Percentiles rank a stretch among this genome's conserved stretches.
phyloP scores from a whole-genome alignment of 2,113 vertebrate species.

The Microcebus lehilahytsara region DNA sequence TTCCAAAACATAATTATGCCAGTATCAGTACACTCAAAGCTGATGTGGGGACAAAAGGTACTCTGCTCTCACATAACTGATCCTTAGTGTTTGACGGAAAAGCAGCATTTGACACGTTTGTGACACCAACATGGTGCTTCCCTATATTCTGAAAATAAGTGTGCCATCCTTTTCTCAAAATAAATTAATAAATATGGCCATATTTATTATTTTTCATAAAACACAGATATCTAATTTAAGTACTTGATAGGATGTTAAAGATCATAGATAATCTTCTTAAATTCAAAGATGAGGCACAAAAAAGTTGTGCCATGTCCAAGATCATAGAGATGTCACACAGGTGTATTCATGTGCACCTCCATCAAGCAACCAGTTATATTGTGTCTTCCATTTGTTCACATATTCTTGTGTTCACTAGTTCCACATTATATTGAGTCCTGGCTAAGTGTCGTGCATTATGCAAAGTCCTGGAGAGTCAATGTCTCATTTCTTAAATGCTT shows the following conservation, averaged over 20 bases:
- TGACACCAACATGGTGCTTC: not conserved
- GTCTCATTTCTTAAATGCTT: not conserved
- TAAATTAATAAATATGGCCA: not conserved
- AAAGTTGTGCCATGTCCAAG: not conserved
- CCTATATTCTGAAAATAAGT: not conserved
- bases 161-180: not conserved
- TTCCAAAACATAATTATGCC: not conserved
- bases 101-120: not conserved
- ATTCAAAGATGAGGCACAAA: not conserved
- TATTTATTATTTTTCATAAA: constrained; percentile 9
- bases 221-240: not conserved
- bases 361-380: not conserved
- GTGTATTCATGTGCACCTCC: not conserved
- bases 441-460: not conserved
- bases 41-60: not conserved
- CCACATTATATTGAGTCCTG: not conserved
- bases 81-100: not conserved
- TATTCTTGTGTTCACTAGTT: not conserved
- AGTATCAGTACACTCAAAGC: not conserved
- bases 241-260: not conserved
- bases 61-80: not conserved
- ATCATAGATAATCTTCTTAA: not conserved
- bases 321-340: not conserved
- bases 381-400: not conserved
- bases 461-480: not conserved